A percentile compares a stretch with the other conserved stretches of the same genome.
Conservation (phyloP, 2,113 vertebrate genomes). For the Nansenia antarctica region DNA sequence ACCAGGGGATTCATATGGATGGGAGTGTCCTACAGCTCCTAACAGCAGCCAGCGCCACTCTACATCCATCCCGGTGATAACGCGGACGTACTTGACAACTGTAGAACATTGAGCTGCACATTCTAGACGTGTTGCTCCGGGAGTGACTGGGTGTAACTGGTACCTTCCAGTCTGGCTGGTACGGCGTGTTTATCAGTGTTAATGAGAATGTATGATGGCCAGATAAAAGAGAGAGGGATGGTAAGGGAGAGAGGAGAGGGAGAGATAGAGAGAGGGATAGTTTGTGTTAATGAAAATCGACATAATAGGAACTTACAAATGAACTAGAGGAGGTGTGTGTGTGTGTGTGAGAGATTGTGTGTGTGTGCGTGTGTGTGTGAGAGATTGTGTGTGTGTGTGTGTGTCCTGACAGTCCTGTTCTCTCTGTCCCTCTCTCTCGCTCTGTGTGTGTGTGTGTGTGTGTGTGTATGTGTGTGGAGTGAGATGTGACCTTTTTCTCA, state of each 20-base stretch:
- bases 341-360: background rate
- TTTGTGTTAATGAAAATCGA: background rate
- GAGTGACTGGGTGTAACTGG: too few species aligned
- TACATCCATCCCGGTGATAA: too few species aligned
- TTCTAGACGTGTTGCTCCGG: too few species aligned
- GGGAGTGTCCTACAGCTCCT: too few species aligned
- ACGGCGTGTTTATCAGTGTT: too few species aligned
- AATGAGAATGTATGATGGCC: background rate
- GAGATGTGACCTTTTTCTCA: background rate
- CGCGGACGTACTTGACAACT: too few species aligned
- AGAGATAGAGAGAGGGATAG: background rate
- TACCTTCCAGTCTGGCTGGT: too few species aligned
- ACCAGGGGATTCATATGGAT: too few species aligned
- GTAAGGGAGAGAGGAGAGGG: background rate
- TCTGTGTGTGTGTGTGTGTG: constrained; percentile 8
- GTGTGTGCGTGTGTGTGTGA: background rate
- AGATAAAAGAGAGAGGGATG: background rate
- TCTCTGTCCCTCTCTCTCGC: background rate
- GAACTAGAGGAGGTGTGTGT: background rate
- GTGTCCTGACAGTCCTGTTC: constrained; percentile 1
- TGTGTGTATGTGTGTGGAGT: background rate
- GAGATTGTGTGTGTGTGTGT: background rate
- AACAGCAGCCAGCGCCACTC: too few species aligned
- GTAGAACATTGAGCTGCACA: too few species aligned
- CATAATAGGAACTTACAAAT: too few species aligned